A percentile compares a stretch with the other conserved stretches of the same genome.
Conservation (phyloP, 2,113 vertebrate genomes). For the Copsychus sechellarum region DNA sequence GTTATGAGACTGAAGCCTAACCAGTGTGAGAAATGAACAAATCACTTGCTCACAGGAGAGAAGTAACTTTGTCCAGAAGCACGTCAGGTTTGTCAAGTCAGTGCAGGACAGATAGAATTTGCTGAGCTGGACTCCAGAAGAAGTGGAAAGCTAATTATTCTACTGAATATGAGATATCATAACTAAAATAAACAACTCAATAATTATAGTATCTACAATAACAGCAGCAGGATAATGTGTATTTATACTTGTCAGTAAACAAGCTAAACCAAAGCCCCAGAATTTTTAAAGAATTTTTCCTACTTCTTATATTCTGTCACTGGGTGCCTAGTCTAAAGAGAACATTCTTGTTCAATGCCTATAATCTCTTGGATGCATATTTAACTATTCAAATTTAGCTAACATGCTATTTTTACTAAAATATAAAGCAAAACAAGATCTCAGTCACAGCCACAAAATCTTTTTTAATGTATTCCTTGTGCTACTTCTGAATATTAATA, state of each 20-base stretch:
- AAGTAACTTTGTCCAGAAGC: background rate
- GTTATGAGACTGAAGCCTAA: background rate
- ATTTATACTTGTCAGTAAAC: slow-evolving; percentile 48
- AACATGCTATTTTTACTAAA: slow-evolving; percentile 72
- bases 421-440: slow-evolving; percentile 85
- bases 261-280: slow-evolving; percentile 14
- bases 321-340: slow-evolving; percentile 35
- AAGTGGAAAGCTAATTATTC: slow-evolving; percentile 45
- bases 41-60: background rate
- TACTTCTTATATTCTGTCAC: slow-evolving; percentile 19
- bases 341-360: slow-evolving; percentile 29
- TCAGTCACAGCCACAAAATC: slow-evolving; percentile 93
- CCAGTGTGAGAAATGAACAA: background rate
- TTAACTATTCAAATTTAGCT: slow-evolving; percentile 71
- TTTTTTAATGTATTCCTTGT: slow-evolving; percentile 98
- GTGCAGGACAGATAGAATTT: background rate
- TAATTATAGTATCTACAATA: slow-evolving; percentile 53
- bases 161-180: slow-evolving; percentile 40
- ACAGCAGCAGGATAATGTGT: slow-evolving; percentile 29
- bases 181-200: slow-evolving; percentile 59
- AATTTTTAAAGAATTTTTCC: slow-evolving; percentile 11
- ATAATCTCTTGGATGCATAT: slow-evolving; percentile 29
- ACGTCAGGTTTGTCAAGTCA: background rate
- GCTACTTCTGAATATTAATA: slow-evolving; percentile 99
- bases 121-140: background rate